phyloP scores from a whole-genome alignment of 1,140 invertebrate species.

The Drosophila sp. region DNA sequence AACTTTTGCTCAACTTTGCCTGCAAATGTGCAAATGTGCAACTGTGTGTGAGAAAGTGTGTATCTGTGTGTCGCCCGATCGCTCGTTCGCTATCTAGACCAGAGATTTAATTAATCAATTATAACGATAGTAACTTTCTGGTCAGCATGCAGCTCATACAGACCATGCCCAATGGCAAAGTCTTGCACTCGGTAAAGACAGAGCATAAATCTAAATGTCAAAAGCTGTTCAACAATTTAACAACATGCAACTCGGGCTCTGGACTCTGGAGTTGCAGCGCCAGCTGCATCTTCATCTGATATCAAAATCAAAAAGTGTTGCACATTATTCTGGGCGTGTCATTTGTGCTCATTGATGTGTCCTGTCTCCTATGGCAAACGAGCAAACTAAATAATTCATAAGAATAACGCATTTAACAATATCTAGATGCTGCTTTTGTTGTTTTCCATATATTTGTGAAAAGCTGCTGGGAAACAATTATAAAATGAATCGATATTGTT shows the following conservation, averaged over 20 bases:
- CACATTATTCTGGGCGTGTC: conserved; percentile 44
- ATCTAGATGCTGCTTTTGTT: not conserved
- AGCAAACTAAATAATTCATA: not conserved
- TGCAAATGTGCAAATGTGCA: conserved; percentile 40
- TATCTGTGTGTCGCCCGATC: conserved; percentile 17
- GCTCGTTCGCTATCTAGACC: conserved; percentile 39
- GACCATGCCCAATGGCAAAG: conserved; percentile 9
- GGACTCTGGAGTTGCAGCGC: too few relatives aligned
- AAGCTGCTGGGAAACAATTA: too few relatives aligned
- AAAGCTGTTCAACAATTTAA: conserved; percentile 74
- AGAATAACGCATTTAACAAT: conserved; percentile 4
- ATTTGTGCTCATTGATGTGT: conserved; percentile 29
- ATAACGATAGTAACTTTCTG: conserved; percentile 70
- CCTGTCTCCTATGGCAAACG: not conserved
- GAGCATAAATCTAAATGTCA: conserved; percentile 75
- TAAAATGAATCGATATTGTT: not conserved
- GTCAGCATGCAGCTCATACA: conserved; percentile 22
- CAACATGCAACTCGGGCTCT: conserved; percentile 31
- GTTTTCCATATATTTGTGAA: conserved; percentile 6
- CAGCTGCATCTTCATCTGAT: conserved; percentile 11
- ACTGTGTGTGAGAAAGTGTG: conserved; percentile 19
- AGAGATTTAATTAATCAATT: conserved; percentile 82
- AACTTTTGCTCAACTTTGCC: conserved; percentile 73
- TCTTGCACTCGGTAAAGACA: not conserved
- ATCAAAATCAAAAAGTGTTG: conserved; percentile 19